Conservation (phyloP, 2,113 vertebrate species). For the Chiloscyllium plagiosum region DNA sequence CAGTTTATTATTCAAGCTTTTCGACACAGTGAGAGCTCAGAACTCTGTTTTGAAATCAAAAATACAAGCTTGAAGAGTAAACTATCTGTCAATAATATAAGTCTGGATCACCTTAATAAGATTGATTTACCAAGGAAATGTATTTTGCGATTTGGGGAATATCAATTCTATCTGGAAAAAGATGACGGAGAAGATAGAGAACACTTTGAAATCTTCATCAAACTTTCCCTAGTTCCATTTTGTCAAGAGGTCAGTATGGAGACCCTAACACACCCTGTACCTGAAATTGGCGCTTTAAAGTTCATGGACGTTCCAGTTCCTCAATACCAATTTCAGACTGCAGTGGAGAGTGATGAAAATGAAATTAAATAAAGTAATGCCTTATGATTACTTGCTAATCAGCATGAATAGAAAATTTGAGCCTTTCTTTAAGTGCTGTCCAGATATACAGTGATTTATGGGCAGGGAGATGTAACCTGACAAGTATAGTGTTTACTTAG, state of each 20-base stretch:
- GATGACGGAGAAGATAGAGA: conserved; percentile 66
- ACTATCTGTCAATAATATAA: conserved; percentile 56
- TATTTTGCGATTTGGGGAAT: conserved; percentile 71
- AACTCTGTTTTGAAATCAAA: conserved; percentile 72
- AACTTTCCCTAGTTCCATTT: conserved; percentile 57
- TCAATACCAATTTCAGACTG: conserved; percentile 38
- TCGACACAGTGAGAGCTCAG: conserved; percentile 52
- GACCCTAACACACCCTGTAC: conserved; percentile 42
- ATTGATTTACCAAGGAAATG: conserved; percentile 64
- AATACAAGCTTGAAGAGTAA: conserved; percentile 75
- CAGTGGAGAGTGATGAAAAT: conserved; percentile 60
- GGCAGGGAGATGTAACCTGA: background rate
- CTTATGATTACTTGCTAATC: background rate
- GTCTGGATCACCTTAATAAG: conserved; percentile 70
- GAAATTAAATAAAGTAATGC: conserved; percentile 43
- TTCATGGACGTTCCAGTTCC: background rate
- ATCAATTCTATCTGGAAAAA: conserved; percentile 65
- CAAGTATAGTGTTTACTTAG: background rate
- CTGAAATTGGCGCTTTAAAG: conserved; percentile 40
- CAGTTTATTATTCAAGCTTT: conserved; percentile 74
- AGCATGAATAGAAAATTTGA: background rate
- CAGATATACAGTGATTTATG: background rate
- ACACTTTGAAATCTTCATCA: conserved; percentile 70
- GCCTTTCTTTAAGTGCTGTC: background rate
- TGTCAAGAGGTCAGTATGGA: conserved; percentile 55